Base-by-base conservation (phyloP, 2,888 invertebrate genomes). In the Noctuana brunneofusca region DNA sequence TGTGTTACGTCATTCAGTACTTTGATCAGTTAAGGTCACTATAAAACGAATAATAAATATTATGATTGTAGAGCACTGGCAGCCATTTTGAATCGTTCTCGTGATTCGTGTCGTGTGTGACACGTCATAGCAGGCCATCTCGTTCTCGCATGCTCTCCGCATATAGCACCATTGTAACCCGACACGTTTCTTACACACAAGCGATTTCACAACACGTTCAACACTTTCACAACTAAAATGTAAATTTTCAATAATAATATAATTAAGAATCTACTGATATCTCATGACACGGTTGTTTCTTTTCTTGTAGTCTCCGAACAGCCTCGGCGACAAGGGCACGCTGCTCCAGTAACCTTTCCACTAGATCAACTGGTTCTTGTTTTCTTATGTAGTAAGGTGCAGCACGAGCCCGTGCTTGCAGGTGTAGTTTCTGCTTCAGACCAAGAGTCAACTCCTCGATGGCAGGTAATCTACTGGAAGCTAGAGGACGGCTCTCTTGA, bases 131-230 rank as follows among this genome's bases (percentile, higher is more conserved):
- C 78, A 76, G 74, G 83, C 85, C 79, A 75, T 91, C 91, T 84
- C 87, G 79, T 77, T 91, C 87, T 82, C 75, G 79, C 89, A 83
- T 83, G 84, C 83, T 83, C 85, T 86, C 89, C 87, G 89, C 91
- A 89, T 91, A 91, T 91, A 91, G 91, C 91, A 91, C 91, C 91
- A 90, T 89, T 91, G 91, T 90, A 91, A 91, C 83, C 89, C 87
- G 91, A 91, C 89, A 91, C 90, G 90, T 86, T 87, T 90, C 86
- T 81, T 87, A 85, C 83, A 88, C 91, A 89, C 89, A 87, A 86
- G 85, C 88, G 87, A 91, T 91, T 91, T 91, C 91, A 91, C 91
- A 91, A 91, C 89, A 89, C 84, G 80, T 83, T 87, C 84, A 83
- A 87, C 89, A 91, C 91, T 91, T 91, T 91, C 91, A 92, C 91